Evolutionary conservation across 2,888 invertebrate genomes (phyloP), one percentile per base, ranked within the genome.

Genomic region (Phrixothrix hirtus): DNA sequence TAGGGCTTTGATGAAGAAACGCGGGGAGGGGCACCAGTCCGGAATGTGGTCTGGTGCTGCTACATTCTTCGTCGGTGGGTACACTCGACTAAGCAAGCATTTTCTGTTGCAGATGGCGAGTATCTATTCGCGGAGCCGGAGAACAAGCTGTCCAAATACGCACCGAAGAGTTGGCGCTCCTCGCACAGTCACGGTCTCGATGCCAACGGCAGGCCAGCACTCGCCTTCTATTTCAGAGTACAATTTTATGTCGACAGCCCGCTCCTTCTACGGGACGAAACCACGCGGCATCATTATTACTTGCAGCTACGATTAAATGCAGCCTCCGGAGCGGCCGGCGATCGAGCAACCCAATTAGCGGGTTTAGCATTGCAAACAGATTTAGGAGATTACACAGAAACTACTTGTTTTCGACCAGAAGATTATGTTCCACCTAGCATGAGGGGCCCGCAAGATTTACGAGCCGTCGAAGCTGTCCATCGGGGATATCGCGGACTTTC

Each of bases 241-340:
- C 92, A 95, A 78, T 95, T 92, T 78, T 95, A 95, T 79, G 89
- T 95, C 69, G 94, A 95, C 79, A 92, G 92, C 72, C 92, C 93
- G 56, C 83, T 92, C 66, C 83, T 95, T 60, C 81, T 95, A 71
- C 87, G 92, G 77, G 95, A 96, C 81, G 93, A 93, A 71, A 85
- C 90, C 64, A 92, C 95, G 44, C 83, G 94, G 52, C 92, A 93
- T 75, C 89, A 95, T 72, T 98, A 97, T 78, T 98, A 95, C 79
- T 82, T 93, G 66, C 97, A 98, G 79, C 79, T 98, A 73, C 88
- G 93, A 59, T 88, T 92, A 78, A 98, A 98, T 79, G 83, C 87
- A 58, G 81, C 85, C 56, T 81, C 84, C 53, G 72, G 88, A 84
- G 75, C 78, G 32, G 81, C 82, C 11, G 79, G 81, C 10, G 81